Evolutionary conservation across 2,888 invertebrate genomes (phyloP), one percentile per base, ranked within the genome.

Genomic region (Acronicta aceris): DNA sequence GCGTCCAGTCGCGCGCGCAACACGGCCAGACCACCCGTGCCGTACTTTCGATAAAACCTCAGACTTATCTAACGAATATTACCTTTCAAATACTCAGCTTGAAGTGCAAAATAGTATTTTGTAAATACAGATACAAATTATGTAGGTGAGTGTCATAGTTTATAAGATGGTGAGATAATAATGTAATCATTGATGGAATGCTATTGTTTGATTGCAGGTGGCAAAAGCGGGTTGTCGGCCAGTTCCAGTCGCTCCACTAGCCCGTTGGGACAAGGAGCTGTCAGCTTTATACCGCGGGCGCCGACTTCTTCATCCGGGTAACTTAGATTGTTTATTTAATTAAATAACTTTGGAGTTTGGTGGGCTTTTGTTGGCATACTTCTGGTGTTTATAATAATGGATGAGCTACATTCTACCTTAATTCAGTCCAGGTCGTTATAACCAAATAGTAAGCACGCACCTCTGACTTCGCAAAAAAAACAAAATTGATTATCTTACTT

Each of bases 201-300:
- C 69, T 59, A 74, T 76, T 79, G 74, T 82, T 78, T 74, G 76
- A 75, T 86, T 79, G 59, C 86, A 94, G 94, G 94, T 82, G 89
- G 91, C 50, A 95, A 91, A 79, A 91, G 89, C 71, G 95, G 92
- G 40, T 81, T 94, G 55, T 95, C 95, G 48, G 93, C 96, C 78
- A 92, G 96, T 86, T 95, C 96, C 84, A 96, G 96, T 88, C 89
- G 96, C 78, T 95, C 95, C 36, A 95, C 95, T 78, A 95, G 96
- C 88, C 94, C 95, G 76, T 89, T 94, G 76, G 93, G 94, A 65
- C 94, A 94, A 75, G 92, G 93, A 49, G 88, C 88, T 30, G 87
- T 93, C 68, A 94, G 95, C 72, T 93, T 94, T 65, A 94, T 94
- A 85, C 95, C 95, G 40, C 86, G 95, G 61, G 94, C 93, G 41